These are phyloP conservation scores for Phaethornis superciliosus DNA, from an alignment of 2,113 vertebrate species.

Conservation along the genomic window DNA sequence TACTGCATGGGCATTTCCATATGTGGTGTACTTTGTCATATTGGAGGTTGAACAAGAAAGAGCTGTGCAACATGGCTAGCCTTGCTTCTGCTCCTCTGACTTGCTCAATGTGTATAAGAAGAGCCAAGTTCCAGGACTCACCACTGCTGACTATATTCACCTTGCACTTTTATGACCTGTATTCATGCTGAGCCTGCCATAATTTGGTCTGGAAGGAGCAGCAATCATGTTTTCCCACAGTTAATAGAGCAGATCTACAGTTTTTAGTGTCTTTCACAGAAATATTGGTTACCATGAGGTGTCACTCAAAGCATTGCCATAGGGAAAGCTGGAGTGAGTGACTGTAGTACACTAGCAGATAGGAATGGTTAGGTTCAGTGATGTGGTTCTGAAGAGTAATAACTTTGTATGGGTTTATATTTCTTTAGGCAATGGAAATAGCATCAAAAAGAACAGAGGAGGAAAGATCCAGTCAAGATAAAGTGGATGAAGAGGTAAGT, in stretches of 20 bases:
- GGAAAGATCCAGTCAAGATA: conserved; percentile 89
- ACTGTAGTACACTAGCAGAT: neutral
- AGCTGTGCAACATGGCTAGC: neutral
- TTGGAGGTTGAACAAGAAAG: neutral
- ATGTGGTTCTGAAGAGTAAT: neutral
- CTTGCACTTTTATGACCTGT: neutral
- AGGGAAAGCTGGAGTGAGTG: neutral
- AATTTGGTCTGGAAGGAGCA: neutral
- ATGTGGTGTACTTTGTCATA: neutral
- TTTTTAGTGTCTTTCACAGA: rapidly evolving
- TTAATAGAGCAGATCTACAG: neutral
- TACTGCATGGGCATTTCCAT: neutral
- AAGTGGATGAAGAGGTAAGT: conserved; percentile 92
- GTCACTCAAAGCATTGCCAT: neutral
- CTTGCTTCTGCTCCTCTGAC: neutral
- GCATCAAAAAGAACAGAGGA: conserved; percentile 85
- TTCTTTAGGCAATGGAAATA: conserved; percentile 88
- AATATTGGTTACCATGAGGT: neutral
- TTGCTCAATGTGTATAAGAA: neutral
- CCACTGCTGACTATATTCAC: neutral
- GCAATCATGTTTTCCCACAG: neutral
- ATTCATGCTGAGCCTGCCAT: neutral
- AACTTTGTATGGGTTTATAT: conserved; percentile 32
- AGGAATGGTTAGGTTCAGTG: neutral
- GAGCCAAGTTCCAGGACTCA: neutral